Percentiles rank a stretch among this genome's conserved stretches.
These are phyloP conservation scores for Dermochelys coriacea DNA, from an alignment of 2,797 vertebrate species.

Conservation along the genomic window DNA sequence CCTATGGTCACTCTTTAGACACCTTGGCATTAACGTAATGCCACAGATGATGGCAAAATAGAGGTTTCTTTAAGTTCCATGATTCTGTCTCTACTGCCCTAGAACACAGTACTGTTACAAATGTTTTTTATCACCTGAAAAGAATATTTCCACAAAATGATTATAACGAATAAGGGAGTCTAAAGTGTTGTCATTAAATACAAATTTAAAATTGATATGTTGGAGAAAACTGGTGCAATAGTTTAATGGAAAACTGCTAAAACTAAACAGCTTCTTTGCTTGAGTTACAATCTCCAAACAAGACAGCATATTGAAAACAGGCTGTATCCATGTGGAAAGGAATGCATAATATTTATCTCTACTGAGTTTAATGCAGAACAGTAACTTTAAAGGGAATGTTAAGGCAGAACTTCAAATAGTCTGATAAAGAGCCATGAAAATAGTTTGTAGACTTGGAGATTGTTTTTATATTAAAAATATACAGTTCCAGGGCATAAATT, in stretches of 20 bases:
- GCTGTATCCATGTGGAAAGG: constrained; percentile 68
- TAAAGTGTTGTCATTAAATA: constrained; percentile 10
- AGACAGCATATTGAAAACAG: neutral
- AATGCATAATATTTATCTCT: constrained; percentile 66
- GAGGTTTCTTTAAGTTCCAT: neutral
- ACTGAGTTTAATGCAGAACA: constrained; percentile 53
- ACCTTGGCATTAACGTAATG: neutral
- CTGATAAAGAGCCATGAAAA: constrained; percentile 71
- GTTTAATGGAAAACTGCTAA: constrained; percentile 66
- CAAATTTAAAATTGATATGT: constrained; percentile 49
- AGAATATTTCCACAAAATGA: constrained; percentile 7
- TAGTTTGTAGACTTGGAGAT: constrained; percentile 70
- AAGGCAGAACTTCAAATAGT: constrained; percentile 66
- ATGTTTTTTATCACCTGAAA: neutral
- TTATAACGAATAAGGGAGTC: neutral
- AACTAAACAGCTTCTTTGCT: constrained; percentile 54
- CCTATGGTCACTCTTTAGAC: constrained; percentile 57
- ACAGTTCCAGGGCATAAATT: neutral
- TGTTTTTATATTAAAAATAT: constrained; percentile 52
- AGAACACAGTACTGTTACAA: neutral
- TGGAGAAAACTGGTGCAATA: neutral
- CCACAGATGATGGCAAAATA: constrained; percentile 21
- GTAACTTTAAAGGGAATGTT: constrained; percentile 69
- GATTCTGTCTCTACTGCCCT: constrained; percentile 23
- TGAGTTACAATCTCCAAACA: constrained; percentile 42